phyloP scores from a whole-genome alignment of 2,888 invertebrate species.

The Cartodere bifasciata region DNA sequence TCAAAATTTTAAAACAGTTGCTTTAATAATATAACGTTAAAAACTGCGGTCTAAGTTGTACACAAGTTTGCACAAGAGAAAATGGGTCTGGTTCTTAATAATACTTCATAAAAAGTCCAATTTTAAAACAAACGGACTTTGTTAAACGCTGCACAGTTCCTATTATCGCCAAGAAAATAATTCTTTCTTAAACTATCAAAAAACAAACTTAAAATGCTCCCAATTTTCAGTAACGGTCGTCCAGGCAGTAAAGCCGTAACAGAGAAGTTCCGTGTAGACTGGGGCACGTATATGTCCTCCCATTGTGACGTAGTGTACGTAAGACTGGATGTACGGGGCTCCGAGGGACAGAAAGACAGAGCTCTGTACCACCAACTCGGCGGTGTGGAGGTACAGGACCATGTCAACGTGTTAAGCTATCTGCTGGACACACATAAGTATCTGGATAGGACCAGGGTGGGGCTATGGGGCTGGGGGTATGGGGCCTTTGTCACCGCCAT shows the following conservation, averaged over 20 bases:
- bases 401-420: constrained; percentile 74
- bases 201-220: too few relatives aligned
- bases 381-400: constrained; percentile 84
- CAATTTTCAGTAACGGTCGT: constrained; percentile 73
- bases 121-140: too few relatives aligned
- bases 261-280: constrained; percentile 74
- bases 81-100: too few relatives aligned
- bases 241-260: constrained; percentile 87
- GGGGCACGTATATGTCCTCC: constrained; percentile 89
- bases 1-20: too few relatives aligned
- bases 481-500: constrained; percentile 91
- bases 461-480: constrained; percentile 96
- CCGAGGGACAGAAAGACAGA: constrained; percentile 58
- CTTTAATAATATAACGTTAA: too few relatives aligned
- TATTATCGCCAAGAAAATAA: too few relatives aligned
- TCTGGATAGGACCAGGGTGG: constrained; percentile 76
- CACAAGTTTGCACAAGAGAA: too few relatives aligned
- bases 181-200: too few relatives aligned
- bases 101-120: too few relatives aligned
- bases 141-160: too few relatives aligned
- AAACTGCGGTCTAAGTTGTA: too few relatives aligned
- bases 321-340: constrained; percentile 74
- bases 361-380: constrained; percentile 73
- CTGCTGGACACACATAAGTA: constrained; percentile 70
- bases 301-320: constrained; percentile 84